These are phyloP conservation scores for Notamacropus eugenii DNA, from an alignment of 2,797 vertebrate species.

Conservation along the genomic window DNA sequence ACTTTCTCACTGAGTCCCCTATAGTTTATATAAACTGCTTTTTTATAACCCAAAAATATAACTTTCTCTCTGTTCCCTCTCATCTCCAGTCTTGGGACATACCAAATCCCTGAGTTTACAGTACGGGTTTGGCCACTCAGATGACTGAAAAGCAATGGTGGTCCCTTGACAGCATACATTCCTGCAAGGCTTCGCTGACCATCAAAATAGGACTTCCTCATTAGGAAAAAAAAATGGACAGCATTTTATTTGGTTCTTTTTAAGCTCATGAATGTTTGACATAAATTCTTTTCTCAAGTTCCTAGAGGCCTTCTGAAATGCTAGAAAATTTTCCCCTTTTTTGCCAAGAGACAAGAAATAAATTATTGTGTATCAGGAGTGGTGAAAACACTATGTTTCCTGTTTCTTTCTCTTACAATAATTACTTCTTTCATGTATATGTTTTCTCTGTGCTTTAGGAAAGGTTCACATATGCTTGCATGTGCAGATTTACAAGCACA, in stretches of 20 bases:
- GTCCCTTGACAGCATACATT: slow-evolving; percentile 76
- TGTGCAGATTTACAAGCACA: neutral
- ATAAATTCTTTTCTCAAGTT: slow-evolving; percentile 40
- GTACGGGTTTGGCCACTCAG: slow-evolving; percentile 65
- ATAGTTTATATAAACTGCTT: slow-evolving; percentile 84
- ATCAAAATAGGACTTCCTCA: slow-evolving; percentile 29
- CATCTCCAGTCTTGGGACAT: neutral
- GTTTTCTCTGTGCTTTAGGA: slow-evolving; percentile 23
- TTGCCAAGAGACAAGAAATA: slow-evolving; percentile 55
- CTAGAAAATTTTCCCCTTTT: slow-evolving; percentile 42
- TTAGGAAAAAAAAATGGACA: slow-evolving; percentile 39
- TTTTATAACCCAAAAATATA: slow-evolving; percentile 86
- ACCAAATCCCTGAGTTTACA: slow-evolving; percentile 71
- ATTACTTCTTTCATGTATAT: slow-evolving; percentile 43
- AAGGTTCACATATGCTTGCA: slow-evolving; percentile 1
- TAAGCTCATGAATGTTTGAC: slow-evolving; percentile 59
- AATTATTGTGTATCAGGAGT: slow-evolving; percentile 62
- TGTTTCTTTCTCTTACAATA: slow-evolving; percentile 49
- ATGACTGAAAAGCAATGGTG: slow-evolving; percentile 72
- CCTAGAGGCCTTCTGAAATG: slow-evolving; percentile 62
- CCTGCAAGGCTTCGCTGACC: slow-evolving; percentile 29
- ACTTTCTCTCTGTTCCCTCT: slow-evolving; percentile 29
- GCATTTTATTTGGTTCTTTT: slow-evolving; percentile 3
- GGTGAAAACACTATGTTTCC: slow-evolving; percentile 56
- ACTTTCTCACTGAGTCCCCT: slow-evolving; percentile 89